A percentile compares a stretch with the other conserved stretches of the same genome.
Evolutionary conservation across 2,113 vertebrate genomes (phyloP).

Genomic region (Actinemys pallida): DNA sequence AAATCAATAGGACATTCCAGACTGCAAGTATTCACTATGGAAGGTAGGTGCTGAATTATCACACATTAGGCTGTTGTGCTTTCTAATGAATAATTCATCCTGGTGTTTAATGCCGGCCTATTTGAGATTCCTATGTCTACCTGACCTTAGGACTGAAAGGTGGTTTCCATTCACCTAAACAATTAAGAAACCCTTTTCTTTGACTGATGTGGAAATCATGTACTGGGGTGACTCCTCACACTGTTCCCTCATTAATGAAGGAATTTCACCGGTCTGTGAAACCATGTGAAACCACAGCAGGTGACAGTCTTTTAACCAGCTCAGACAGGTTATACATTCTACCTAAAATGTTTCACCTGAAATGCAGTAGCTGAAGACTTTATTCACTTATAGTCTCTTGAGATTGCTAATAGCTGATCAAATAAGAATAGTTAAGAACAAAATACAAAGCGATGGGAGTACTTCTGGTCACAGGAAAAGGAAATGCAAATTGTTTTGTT

Average conservation of each 20-base stretch:
- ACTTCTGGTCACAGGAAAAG: background rate
- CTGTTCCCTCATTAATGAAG: background rate
- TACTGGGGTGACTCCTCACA: background rate
- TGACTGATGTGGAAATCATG: background rate
- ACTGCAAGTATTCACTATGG: background rate
- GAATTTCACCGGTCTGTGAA: background rate
- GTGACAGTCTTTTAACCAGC: conserved; percentile 33
- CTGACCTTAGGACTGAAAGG: background rate
- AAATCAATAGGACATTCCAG: background rate
- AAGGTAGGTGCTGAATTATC: background rate
- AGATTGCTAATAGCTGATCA: background rate
- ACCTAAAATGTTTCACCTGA: conserved; percentile 40
- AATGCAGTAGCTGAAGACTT: conserved; percentile 30
- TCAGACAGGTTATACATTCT: conserved; percentile 29
- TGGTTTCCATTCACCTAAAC: background rate
- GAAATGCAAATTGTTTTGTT: background rate
- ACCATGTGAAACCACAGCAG: conserved; percentile 13
- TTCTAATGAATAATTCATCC: background rate
- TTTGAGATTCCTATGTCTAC: background rate
- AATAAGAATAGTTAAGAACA: conserved; percentile 13
- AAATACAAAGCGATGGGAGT: background rate
- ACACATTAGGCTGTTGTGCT: background rate
- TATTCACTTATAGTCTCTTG: background rate
- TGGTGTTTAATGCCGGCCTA: background rate
- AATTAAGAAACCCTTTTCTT: conserved; percentile 14